Conservation (phyloP, 2,888 invertebrate species). For the Liodrosophila aerea region DNA sequence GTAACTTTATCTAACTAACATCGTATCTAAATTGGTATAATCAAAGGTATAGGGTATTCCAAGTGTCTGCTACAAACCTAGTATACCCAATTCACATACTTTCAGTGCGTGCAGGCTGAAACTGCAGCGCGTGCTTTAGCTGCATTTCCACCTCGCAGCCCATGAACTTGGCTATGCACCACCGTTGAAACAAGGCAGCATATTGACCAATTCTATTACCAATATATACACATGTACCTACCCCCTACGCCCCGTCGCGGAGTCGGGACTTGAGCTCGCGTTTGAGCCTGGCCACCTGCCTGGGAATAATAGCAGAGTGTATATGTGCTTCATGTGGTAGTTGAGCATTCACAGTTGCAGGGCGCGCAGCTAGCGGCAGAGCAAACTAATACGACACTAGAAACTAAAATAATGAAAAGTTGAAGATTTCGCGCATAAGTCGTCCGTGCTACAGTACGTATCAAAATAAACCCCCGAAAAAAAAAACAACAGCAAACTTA, state of each 20-base stretch:
- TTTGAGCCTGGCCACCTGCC: conserved; percentile 31
- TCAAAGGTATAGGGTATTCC: too few relatives aligned
- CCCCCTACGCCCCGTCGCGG: conserved; percentile 44
- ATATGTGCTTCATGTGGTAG: conserved; percentile 46
- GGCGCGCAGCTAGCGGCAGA: conserved; percentile 9
- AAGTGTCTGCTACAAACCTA: too few relatives aligned
- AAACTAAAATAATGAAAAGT: background rate
- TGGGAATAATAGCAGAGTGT: conserved; percentile 31
- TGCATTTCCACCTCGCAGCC: conserved; percentile 34
- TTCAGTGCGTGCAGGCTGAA: background rate
- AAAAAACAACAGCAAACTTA: conserved; percentile 44
- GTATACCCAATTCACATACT: too few relatives aligned
- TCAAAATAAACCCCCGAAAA: conserved; percentile 3
- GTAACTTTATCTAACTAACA: too few relatives aligned
- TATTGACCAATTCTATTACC: conserved; percentile 67
- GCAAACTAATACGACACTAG: background rate
- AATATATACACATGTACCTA: conserved; percentile 47
- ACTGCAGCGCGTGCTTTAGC: conserved; percentile 9
- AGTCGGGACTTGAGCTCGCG: conserved; percentile 7
- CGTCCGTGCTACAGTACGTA: conserved; percentile 6
- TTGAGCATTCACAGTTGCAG: conserved; percentile 62
- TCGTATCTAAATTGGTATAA: too few relatives aligned
- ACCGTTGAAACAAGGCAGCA: conserved; percentile 24
- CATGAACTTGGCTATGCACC: conserved; percentile 20
- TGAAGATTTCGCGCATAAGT: too few relatives aligned